These are phyloP conservation scores for Thunnus albacares DNA, from an alignment of 2,797 vertebrate genomes.

Conservation along the genomic window DNA sequence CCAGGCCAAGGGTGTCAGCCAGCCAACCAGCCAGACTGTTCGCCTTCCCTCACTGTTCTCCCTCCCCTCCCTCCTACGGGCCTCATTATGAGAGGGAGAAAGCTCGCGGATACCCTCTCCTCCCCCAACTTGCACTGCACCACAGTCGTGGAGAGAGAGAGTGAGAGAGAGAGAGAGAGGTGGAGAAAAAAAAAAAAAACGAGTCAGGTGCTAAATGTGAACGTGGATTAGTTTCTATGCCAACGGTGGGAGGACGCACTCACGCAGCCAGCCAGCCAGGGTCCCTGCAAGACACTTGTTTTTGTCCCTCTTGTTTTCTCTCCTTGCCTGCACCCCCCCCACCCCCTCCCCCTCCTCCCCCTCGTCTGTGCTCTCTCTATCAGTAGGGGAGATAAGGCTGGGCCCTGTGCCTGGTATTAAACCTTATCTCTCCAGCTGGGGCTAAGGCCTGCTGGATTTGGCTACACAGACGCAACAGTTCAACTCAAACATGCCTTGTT, in stretches of 20 bases:
- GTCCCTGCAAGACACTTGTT: constrained; percentile 84
- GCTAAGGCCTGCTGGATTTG: constrained; percentile 81
- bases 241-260: constrained; percentile 85
- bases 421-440: constrained; percentile 84
- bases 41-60: constrained; percentile 15
- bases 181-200: constrained; percentile 42
- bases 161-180: constrained; percentile 38
- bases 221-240: constrained; percentile 89
- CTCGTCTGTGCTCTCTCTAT: constrained; percentile 76
- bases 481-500: constrained; percentile 80
- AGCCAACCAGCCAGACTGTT: constrained; percentile 37
- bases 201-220: constrained; percentile 87
- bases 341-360: constrained; percentile 39
- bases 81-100: constrained; percentile 82
- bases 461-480: constrained; percentile 71
- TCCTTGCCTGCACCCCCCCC: constrained; percentile 49
- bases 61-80: constrained; percentile 62
- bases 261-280: constrained; percentile 78
- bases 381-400: constrained; percentile 80
- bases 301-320: constrained; percentile 81
- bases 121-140: constrained; percentile 67
- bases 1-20: constrained; percentile 72
- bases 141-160: constrained; percentile 53
- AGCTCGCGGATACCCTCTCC: constrained; percentile 62
- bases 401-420: constrained; percentile 81